Percentiles rank a stretch among this genome's conserved stretches.
Conservation (phyloP, 2,113 vertebrate species). For the Myrmophylax atrothorax region DNA sequence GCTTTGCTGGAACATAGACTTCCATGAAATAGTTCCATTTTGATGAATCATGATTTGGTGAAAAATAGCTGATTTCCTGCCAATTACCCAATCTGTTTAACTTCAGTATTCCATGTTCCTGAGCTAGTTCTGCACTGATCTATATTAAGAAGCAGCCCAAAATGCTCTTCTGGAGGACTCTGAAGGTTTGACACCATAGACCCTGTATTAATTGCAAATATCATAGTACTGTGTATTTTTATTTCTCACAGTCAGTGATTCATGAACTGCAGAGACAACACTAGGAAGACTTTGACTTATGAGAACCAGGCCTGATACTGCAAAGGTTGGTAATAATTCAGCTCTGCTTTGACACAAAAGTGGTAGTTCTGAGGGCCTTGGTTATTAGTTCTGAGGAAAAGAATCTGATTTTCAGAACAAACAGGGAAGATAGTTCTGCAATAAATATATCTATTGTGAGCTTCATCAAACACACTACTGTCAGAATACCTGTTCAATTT, state of each 20-base stretch:
- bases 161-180: background rate
- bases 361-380: background rate
- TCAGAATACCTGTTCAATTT: background rate
- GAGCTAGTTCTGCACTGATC: background rate
- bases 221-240: background rate
- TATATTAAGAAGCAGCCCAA: background rate
- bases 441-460: background rate
- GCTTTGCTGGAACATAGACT: background rate
- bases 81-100: background rate
- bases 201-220: background rate
- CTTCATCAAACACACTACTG: background rate
- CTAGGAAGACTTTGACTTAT: background rate
- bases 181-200: background rate
- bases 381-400: background rate
- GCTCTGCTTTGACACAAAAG: background rate
- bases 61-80: background rate
- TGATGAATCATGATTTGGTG: background rate
- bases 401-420: background rate
- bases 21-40: background rate
- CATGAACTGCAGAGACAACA: background rate
- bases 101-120: background rate
- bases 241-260: constrained; percentile 8
- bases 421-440: background rate
- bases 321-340: background rate
- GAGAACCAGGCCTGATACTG: background rate